Base-by-base conservation (phyloP, 1,140 invertebrate species). In the Amphibalanus amphitrite region DNA sequence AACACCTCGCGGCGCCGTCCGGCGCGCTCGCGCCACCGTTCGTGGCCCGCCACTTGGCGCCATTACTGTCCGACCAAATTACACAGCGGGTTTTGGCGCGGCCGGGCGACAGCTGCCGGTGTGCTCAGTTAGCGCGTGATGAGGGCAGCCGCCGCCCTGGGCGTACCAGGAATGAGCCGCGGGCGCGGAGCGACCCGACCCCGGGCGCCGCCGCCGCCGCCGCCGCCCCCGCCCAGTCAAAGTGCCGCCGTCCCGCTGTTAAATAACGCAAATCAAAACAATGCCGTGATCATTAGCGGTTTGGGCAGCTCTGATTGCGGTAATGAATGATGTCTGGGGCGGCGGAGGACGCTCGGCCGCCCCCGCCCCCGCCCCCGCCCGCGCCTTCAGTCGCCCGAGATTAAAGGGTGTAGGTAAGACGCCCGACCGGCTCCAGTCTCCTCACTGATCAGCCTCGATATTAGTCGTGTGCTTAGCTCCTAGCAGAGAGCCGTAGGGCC, bases 211-310 rank as follows among this genome's bases (percentile, higher is more conserved):
- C 47, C 47, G 13, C 13, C 47, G 6, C 13, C 47, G 47, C 47
- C 47, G 6, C 47, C 47, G 47, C 17, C 47, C 10, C 47, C 47
- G 47, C 47, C 33, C 33, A 4, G 47, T 23, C 47, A 59, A 59
- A 59, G 47, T 59, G 47, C 33, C 33, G 47, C 47, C 47, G 47
- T 23, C 1, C 47, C 17, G 47, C 10, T 20, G 47, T 20, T 20
- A 59, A 59, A 59, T 59, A 59, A 59, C 47, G 47, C 47, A 59
- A 59, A 59, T 59, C 47, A 59, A 59, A 59, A 59, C 47, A 59
- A 59, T 59, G 47, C 17, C 10, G 6, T 20, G 47, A 59, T 59
- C 47, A 59, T 59, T 59, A 59, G 47, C 47, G 13, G 47, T 1
- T 20, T 1, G 47, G 20, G 47, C 17, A 59, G 47, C 6, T 59